Percentiles rank a stretch among this genome's conserved stretches.
Conservation (phyloP, 2,888 invertebrate genomes). For the Dasysyrphus albostriatus region DNA sequence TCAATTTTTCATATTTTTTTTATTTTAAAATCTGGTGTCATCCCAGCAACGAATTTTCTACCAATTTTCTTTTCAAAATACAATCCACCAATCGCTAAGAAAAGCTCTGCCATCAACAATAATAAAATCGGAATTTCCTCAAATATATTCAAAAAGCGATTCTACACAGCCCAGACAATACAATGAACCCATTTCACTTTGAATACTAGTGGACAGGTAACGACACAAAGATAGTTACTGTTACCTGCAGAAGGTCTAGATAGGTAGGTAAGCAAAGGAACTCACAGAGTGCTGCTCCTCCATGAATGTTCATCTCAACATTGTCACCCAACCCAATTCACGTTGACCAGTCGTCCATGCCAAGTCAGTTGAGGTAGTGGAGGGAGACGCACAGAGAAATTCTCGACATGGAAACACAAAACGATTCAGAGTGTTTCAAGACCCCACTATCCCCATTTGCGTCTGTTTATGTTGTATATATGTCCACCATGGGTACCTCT, state of each 20-base stretch:
- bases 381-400: background rate
- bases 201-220: slow-evolving; percentile 27
- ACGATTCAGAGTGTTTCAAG: slow-evolving; percentile 44
- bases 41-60: background rate
- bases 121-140: slow-evolving; percentile 26
- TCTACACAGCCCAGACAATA: slow-evolving; percentile 36
- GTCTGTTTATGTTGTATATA: background rate
- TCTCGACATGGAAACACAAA: slow-evolving; percentile 8
- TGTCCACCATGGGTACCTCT: background rate
- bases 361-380: slow-evolving; percentile 48
- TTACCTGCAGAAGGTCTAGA: background rate
- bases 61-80: background rate
- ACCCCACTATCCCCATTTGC: background rate
- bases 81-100: background rate
- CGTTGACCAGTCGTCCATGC: slow-evolving; percentile 71
- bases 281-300: background rate
- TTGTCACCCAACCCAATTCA: slow-evolving; percentile 71
- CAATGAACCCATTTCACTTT: slow-evolving; percentile 48
- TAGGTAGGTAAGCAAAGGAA: slow-evolving; percentile 4
- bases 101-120: background rate
- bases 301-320: slow-evolving; percentile 61
- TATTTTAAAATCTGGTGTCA: background rate
- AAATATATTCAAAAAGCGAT: slow-evolving; percentile 37
- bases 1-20: background rate
- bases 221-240: slow-evolving; percentile 33